Conservation (phyloP, 2,797 vertebrate genomes). For the Smutsia temminckii region DNA sequence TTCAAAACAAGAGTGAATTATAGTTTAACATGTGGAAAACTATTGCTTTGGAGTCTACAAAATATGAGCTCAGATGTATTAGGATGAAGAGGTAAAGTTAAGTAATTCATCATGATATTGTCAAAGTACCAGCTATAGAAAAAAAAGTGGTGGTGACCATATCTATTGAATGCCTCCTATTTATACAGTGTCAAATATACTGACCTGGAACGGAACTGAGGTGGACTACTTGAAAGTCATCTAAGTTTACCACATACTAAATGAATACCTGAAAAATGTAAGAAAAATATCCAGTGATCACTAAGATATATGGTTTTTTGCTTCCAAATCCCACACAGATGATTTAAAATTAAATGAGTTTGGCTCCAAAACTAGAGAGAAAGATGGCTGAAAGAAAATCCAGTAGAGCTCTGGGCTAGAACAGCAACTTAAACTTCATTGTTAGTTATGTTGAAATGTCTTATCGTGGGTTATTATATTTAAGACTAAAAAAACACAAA, state of each 20-base stretch:
- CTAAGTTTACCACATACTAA: background rate
- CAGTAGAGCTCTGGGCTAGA: background rate
- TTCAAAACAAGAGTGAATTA: background rate
- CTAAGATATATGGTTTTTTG: background rate
- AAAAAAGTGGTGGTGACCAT: background rate
- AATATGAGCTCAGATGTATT: background rate
- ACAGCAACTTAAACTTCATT: background rate
- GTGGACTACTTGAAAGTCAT: background rate
- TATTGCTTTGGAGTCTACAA: background rate
- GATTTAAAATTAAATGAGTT: background rate
- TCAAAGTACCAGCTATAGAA: background rate
- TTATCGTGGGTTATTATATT: background rate
- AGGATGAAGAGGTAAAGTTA: background rate
- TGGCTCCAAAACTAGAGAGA: background rate
- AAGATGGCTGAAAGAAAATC: background rate
- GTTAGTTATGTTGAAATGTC: background rate
- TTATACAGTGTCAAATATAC: background rate
- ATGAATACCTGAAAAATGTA: background rate
- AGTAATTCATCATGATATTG: background rate
- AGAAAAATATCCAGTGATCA: background rate
- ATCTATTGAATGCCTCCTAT: background rate
- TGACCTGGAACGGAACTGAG: background rate
- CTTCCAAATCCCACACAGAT: background rate
- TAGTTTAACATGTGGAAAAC: background rate
- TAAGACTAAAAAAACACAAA: background rate